Evolutionary conservation across 2,797 vertebrate genomes (phyloP).

Genomic region (Harpagifer antarcticus): DNA sequence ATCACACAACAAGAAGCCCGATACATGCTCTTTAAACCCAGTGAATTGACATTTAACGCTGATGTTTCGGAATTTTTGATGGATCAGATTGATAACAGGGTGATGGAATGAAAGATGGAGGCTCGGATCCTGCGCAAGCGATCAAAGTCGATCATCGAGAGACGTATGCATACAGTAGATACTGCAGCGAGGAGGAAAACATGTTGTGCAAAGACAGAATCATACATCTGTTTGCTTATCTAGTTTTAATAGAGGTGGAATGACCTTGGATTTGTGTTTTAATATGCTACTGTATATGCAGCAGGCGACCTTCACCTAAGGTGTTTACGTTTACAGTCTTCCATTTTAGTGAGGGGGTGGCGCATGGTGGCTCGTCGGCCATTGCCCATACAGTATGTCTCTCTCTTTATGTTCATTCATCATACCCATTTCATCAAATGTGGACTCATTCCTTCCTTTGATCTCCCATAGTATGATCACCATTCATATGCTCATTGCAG

Average conservation of each 20-base stretch:
- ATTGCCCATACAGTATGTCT: conserved; percentile 56
- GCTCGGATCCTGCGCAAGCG: conserved; percentile 46
- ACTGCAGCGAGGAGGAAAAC: conserved; percentile 31
- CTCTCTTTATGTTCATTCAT: conserved; percentile 24
- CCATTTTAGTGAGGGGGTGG: conserved; percentile 70
- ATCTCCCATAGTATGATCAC: background rate
- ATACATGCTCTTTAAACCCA: background rate
- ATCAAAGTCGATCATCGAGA: conserved; percentile 19
- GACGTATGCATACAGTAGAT: background rate
- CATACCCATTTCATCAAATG: background rate
- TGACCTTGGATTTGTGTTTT: conserved; percentile 16
- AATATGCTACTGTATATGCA: background rate
- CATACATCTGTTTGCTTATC: rapidly evolving
- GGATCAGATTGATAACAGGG: background rate
- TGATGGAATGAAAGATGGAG: conserved; percentile 54
- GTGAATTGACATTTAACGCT: background rate
- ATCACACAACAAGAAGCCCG: background rate
- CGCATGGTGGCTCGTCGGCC: conserved; percentile 52
- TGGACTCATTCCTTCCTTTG: background rate
- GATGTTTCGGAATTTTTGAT: background rate
- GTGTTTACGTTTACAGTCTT: conserved; percentile 73
- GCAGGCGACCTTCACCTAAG: conserved; percentile 68
- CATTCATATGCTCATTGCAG: background rate
- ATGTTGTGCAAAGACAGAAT: background rate
- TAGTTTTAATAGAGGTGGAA: rapidly evolving